A percentile compares a stretch with the other conserved stretches of the same genome.
These are phyloP conservation scores for Telmatochromis sp. DNA, from an alignment of 2,113 vertebrate genomes.

Conservation along the genomic window DNA sequence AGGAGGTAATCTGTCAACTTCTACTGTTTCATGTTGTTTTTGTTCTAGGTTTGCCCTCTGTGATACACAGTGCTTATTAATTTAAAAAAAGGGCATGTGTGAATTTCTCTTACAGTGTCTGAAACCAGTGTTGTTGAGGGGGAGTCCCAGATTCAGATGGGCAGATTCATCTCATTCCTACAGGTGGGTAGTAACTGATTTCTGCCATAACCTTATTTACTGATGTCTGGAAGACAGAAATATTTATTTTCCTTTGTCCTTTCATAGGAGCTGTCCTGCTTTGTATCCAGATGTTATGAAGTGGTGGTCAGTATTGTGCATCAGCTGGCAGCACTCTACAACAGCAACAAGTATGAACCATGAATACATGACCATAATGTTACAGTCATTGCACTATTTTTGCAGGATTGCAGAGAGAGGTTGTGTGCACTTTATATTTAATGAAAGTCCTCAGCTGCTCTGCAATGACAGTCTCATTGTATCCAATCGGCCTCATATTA, in stretches of 20 bases:
- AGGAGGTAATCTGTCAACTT: slow-evolving; percentile 77
- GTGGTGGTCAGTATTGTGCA: slow-evolving; percentile 93
- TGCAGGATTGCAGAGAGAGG: background rate
- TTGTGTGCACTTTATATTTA: background rate
- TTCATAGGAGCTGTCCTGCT: slow-evolving; percentile 91
- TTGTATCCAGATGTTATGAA: slow-evolving; percentile 91
- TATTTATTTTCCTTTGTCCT: background rate
- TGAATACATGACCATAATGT: background rate
- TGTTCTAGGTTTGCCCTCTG: background rate
- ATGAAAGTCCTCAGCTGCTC: background rate
- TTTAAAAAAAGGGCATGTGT: fast-evolving
- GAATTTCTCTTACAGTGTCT: slow-evolving; percentile 71
- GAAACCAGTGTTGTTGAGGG: slow-evolving; percentile 90
- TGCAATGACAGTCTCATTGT: background rate
- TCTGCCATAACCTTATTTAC: background rate
- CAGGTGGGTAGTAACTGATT: slow-evolving; percentile 71
- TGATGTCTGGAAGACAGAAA: background rate
- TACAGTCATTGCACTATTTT: background rate
- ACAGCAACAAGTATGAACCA: slow-evolving; percentile 87
- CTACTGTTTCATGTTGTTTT: background rate
- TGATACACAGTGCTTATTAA: background rate
- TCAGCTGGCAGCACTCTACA: slow-evolving; percentile 92
- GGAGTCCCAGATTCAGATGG: slow-evolving; percentile 96
- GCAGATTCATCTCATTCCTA: slow-evolving; percentile 95
- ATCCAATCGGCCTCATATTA: background rate